Evolutionary conservation across 2,113 vertebrate species (phyloP).

Genomic region (Pterophyllum scalare): DNA sequence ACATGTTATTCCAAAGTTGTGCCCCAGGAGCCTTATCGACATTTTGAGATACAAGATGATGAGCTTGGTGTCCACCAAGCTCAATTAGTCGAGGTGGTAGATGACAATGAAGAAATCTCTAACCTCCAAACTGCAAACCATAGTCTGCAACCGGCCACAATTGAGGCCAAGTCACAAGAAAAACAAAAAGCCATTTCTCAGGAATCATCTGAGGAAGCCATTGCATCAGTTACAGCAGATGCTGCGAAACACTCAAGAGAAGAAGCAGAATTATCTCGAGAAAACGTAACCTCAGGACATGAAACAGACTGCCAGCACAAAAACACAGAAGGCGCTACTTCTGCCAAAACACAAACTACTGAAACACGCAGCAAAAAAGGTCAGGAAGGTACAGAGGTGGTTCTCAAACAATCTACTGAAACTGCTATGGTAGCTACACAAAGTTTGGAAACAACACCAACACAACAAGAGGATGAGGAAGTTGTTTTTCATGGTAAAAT

Average conservation of each 20-base stretch:
- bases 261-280: neutral
- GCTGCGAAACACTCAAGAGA: neutral
- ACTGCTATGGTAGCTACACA: conserved; percentile 73
- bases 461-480: conserved; percentile 81
- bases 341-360: conserved; percentile 73
- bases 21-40: conserved; percentile 4
- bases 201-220: conserved; percentile 21
- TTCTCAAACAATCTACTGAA: conserved; percentile 71
- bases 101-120: conserved; percentile 51
- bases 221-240: neutral
- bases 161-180: conserved; percentile 82
- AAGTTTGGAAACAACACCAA: conserved; percentile 68
- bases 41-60: conserved; percentile 17
- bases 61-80: conserved; percentile 37
- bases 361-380: neutral
- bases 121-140: conserved; percentile 84
- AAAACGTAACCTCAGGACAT: neutral
- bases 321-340: conserved; percentile 73
- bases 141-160: conserved; percentile 81
- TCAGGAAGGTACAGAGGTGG: conserved; percentile 51
- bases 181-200: conserved; percentile 69
- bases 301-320: conserved; percentile 51
- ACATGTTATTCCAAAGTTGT: conserved; percentile 39
- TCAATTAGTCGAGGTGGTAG: conserved; percentile 42
- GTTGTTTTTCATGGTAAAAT: conserved; percentile 84